Evolutionary conservation across 2,113 vertebrate species (phyloP).

Genomic region (Burhinus oedicnemus): DNA sequence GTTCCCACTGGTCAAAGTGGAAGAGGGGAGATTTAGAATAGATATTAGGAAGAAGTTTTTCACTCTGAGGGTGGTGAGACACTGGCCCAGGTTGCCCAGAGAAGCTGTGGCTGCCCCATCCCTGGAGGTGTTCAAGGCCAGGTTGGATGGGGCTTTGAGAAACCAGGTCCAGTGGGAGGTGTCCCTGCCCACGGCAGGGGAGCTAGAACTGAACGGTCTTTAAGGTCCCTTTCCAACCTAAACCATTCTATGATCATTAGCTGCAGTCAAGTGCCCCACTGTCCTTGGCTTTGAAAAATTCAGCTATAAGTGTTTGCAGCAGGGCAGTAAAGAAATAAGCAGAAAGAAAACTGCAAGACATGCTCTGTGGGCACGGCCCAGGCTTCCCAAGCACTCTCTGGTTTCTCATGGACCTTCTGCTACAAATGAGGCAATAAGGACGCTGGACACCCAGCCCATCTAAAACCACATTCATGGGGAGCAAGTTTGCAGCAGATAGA

Average conservation of each 20-base stretch:
- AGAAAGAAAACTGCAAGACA: not conserved
- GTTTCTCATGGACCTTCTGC: not conserved
- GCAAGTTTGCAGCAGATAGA: not conserved
- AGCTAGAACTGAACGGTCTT: no score
- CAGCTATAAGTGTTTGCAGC: not conserved
- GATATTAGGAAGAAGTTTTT: no score
- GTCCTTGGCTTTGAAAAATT: not conserved
- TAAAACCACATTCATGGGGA: not conserved
- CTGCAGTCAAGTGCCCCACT: not conserved
- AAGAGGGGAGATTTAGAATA: no score
- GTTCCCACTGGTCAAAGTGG: not conserved
- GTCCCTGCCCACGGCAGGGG: no score
- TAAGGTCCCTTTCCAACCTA: no score
- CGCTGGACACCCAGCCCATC: not conserved
- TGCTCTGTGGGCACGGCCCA: not conserved
- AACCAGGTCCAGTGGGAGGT: no score
- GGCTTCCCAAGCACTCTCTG: not conserved
- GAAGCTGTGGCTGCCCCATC: no score
- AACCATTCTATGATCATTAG: not conserved
- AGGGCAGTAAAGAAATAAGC: not conserved
- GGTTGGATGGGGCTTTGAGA: no score
- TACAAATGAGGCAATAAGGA: rapidly evolving
- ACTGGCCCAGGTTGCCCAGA: no score
- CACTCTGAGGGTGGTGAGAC: no score
- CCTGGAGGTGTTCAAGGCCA: no score